These are phyloP conservation scores for Ondatra zibethicus DNA, from an alignment of 2,113 vertebrate genomes.

Conservation along the genomic window DNA sequence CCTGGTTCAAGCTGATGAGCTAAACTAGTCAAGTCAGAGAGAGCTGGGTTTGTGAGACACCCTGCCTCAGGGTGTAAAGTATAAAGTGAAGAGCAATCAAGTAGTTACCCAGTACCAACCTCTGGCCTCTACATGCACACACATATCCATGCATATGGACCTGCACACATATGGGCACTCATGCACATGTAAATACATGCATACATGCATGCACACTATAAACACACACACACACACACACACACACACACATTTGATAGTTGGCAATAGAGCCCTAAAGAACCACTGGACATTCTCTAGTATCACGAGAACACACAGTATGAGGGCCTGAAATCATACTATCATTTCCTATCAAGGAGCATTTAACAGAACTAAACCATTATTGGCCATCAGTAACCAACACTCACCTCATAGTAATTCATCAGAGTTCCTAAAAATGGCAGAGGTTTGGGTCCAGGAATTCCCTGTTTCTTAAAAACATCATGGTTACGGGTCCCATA, in stretches of 20 bases:
- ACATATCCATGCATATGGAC: not conserved
- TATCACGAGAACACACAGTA: not conserved
- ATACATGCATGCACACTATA: not conserved
- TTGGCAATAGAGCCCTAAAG: not conserved
- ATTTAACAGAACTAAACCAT: not conserved
- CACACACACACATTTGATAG: not conserved
- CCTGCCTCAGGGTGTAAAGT: not conserved
- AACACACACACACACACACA: not conserved
- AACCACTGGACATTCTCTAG: not conserved
- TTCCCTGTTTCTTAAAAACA: not conserved
- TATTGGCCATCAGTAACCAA: not conserved
- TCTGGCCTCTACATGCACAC: not conserved
- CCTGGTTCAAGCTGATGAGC: not conserved
- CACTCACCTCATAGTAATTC: not conserved
- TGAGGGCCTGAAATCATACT: not conserved
- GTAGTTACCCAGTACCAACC: not conserved
- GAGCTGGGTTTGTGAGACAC: not conserved
- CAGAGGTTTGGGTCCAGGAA: not conserved
- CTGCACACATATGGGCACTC: not conserved
- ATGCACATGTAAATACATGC: not conserved
- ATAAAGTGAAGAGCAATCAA: not conserved
- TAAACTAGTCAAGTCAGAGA: not conserved
- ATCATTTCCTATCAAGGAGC: not conserved
- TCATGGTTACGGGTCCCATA: not conserved
- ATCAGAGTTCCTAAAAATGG: not conserved